Evolutionary conservation across 2,113 vertebrate genomes (phyloP).

Genomic region (Ptyas mucosa): DNA sequence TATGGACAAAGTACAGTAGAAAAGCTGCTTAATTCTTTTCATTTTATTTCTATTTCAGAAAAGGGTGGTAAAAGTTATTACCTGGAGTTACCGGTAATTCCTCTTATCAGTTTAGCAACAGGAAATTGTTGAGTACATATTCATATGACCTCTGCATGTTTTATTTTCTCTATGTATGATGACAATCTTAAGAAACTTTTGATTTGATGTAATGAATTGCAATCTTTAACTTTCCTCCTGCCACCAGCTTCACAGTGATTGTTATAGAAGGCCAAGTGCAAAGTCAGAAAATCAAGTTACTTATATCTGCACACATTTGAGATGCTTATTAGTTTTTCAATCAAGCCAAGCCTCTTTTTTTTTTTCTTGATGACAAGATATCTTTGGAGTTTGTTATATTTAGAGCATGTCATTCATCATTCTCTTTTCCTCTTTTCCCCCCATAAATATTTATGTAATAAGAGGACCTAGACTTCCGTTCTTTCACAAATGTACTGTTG

Average conservation of each 20-base stretch:
- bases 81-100: background rate
- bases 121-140: background rate
- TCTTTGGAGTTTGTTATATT: constrained; percentile 16
- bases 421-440: background rate
- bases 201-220: constrained; percentile 11
- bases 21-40: background rate
- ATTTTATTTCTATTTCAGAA: background rate
- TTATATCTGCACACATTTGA: background rate
- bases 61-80: background rate
- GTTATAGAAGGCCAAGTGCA: background rate
- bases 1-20: background rate
- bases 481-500: constrained; percentile 40
- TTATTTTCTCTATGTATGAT: background rate
- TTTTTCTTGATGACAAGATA: background rate
- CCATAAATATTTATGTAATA: background rate
- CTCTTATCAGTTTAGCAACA: background rate
- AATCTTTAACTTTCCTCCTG: background rate
- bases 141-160: background rate
- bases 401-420: background rate
- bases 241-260: background rate
- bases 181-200: background rate
- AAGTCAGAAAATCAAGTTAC: background rate
- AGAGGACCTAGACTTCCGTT: constrained; percentile 44
- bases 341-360: background rate
- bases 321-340: background rate